Evolutionary conservation across 2,888 invertebrate species (phyloP).

Genomic region (Catonia carolina): DNA sequence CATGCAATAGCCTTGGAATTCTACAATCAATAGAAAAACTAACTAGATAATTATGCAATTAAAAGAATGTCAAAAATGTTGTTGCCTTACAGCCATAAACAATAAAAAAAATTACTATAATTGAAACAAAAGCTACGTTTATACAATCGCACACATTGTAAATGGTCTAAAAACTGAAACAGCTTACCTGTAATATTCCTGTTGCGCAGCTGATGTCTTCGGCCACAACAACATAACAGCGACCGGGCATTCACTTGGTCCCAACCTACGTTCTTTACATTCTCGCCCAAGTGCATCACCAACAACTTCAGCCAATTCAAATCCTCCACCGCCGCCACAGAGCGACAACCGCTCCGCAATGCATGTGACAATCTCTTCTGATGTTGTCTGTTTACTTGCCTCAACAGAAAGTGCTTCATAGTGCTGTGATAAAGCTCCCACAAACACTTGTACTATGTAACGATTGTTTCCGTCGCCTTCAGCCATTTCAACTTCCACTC

Average conservation of each 20-base stretch:
- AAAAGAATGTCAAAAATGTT: no score
- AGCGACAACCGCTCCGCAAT: constrained; percentile 68
- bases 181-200: constrained; percentile 46
- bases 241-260: constrained; percentile 71
- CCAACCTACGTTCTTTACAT: constrained; percentile 85
- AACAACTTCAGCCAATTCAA: constrained; percentile 82
- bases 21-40: no score
- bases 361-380: constrained; percentile 84
- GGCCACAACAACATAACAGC: constrained; percentile 81
- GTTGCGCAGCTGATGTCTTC: constrained; percentile 48
- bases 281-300: constrained; percentile 80
- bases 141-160: no score
- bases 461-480: constrained; percentile 30
- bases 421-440: constrained; percentile 78
- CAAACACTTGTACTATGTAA: constrained; percentile 67
- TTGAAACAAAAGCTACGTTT: no score
- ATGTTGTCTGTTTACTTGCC: constrained; percentile 85
- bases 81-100: no score
- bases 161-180: no score
- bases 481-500: constrained; percentile 3
- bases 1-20: no score
- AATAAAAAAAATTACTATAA: no score
- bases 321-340: constrained; percentile 52
- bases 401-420: constrained; percentile 87
- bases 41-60: no score